phyloP scores from a whole-genome alignment of 2,797 vertebrate species.

The Crocodylus rhombifer region DNA sequence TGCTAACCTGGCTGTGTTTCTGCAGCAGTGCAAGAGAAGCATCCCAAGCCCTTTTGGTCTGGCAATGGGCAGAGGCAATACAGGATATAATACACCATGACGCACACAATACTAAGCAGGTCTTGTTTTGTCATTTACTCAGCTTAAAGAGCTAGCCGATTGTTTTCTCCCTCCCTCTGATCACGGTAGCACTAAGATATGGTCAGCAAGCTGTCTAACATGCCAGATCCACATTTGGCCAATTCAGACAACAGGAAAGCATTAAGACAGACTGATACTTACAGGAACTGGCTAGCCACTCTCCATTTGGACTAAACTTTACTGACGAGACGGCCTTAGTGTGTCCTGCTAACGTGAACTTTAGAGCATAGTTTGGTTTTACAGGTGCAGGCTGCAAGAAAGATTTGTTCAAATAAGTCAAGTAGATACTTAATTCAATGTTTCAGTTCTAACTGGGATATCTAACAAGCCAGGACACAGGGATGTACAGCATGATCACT shows the following conservation, averaged over 20 bases:
- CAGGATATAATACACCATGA: neutral
- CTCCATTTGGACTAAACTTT: conserved; percentile 98
- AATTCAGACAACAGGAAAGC: neutral
- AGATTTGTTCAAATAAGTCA: accelerated
- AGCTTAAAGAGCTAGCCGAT: neutral
- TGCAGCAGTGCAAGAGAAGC: neutral
- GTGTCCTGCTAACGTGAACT: conserved; percentile 97
- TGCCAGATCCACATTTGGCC: neutral
- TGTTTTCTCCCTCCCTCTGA: neutral
- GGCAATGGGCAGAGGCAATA: accelerated
- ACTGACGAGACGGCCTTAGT: conserved; percentile 98
- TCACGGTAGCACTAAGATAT: neutral
- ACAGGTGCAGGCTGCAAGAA: conserved; percentile 90
- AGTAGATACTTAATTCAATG: neutral
- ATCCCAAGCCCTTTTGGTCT: neutral
- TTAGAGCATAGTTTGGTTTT: conserved; percentile 97
- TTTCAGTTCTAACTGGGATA: neutral
- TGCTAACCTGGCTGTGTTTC: neutral
- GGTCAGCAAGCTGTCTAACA: neutral
- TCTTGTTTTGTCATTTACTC: neutral
- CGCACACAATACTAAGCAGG: neutral
- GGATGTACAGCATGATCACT: accelerated
- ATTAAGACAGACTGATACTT: conserved; percentile 68
- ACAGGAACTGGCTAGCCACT: conserved; percentile 99
- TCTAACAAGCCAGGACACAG: neutral